Conservation (phyloP, 2,113 vertebrate species). For the Catharus fuscescens region DNA sequence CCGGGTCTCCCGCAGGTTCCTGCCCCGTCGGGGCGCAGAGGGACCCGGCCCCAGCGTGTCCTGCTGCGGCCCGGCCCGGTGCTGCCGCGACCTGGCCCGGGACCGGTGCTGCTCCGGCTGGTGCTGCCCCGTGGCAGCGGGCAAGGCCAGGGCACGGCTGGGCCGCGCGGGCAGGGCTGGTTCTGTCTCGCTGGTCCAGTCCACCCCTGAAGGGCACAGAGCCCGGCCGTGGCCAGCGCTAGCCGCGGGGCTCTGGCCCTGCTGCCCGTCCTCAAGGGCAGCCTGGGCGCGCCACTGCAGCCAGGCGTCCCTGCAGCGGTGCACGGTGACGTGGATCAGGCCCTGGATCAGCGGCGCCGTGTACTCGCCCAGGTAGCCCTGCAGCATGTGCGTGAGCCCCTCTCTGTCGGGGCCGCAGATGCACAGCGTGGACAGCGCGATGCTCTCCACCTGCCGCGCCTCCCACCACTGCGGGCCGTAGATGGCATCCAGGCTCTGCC, state of each 20-base stretch:
- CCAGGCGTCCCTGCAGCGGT: background rate
- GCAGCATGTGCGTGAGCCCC: background rate
- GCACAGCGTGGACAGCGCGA: background rate
- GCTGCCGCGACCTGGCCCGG: too few relatives aligned
- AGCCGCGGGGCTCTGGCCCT: background rate
- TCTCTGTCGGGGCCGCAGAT: background rate
- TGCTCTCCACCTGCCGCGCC: background rate
- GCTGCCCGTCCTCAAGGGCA: too few relatives aligned
- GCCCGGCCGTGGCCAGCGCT: background rate
- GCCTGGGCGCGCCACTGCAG: background rate
- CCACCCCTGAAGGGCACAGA: accelerated
- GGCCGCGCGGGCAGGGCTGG: too few relatives aligned
- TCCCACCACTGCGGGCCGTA: background rate
- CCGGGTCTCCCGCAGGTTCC: accelerated
- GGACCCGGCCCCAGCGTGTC: accelerated
- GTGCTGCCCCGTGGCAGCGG: accelerated
- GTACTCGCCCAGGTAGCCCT: background rate
- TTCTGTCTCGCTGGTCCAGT: background rate
- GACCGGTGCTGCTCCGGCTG: background rate
- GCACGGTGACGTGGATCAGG: background rate
- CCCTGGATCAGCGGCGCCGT: background rate
- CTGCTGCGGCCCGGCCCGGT: too few relatives aligned
- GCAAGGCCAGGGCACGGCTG: too few relatives aligned
- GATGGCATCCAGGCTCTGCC: background rate
- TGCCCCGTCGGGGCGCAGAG: accelerated